A percentile compares a stretch with the other conserved stretches of the same genome.
Evolutionary conservation across 2,797 vertebrate species (phyloP).

Genomic region (Pitangus sulphuratus): DNA sequence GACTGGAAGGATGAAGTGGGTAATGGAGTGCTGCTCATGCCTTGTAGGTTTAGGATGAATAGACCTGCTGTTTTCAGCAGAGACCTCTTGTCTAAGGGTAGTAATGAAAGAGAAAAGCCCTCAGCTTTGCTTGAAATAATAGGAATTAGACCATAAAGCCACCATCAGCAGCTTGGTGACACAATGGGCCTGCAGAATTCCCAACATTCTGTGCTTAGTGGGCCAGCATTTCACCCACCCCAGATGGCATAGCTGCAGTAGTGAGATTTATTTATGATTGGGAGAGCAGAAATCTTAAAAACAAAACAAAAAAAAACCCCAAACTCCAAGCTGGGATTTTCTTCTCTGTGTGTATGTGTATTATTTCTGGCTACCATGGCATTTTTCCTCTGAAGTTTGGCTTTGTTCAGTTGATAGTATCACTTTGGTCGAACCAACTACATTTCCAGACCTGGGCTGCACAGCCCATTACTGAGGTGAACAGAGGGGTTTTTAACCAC

Average conservation of each 20-base stretch:
- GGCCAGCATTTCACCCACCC: not conserved
- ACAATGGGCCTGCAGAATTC: not conserved
- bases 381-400: constrained; percentile 48
- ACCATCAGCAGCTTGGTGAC: not conserved
- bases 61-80: not conserved
- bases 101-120: not conserved
- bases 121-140: not conserved
- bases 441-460: constrained; percentile 59
- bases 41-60: not conserved
- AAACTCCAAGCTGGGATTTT: not conserved
- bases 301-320: not conserved
- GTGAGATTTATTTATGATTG: not conserved
- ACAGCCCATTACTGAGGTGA: not conserved
- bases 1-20: not conserved
- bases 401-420: constrained; percentile 41
- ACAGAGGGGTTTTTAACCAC: constrained; percentile 11
- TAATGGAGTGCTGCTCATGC: not conserved
- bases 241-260: fast-evolving
- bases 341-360: not conserved
- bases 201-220: not conserved
- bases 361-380: constrained; percentile 28
- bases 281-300: constrained; percentile 2
- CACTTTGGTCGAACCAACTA: constrained; percentile 47
- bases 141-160: not conserved
- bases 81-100: not conserved